Percentiles rank a stretch among this genome's conserved stretches.
Evolutionary conservation across 1,140 invertebrate genomes (phyloP).

Genomic region (Planococcus citri): DNA sequence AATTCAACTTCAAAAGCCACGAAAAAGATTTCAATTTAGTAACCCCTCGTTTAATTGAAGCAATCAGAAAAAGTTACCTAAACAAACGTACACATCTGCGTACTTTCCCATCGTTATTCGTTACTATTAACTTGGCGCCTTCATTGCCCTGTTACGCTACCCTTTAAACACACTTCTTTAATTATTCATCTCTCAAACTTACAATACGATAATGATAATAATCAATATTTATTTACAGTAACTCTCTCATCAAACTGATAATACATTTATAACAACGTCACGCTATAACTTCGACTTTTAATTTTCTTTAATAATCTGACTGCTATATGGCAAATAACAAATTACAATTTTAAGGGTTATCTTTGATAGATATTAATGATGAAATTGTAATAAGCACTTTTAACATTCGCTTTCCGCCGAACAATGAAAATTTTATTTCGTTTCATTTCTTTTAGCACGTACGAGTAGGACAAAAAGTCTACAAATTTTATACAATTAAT

Average conservation of each 20-base stretch:
- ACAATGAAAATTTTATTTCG: background rate
- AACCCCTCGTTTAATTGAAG: conserved; percentile 16
- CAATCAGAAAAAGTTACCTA: conserved; percentile 15
- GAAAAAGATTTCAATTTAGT: too few relatives aligned
- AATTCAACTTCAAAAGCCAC: too few relatives aligned
- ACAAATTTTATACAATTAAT: too few relatives aligned
- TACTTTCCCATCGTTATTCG: conserved; percentile 10
- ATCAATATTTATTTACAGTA: conserved; percentile 19
- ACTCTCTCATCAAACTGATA: background rate
- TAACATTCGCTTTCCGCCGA: background rate
- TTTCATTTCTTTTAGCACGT: too few relatives aligned
- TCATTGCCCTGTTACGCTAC: conserved; percentile 19
- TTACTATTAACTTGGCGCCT: conserved; percentile 14
- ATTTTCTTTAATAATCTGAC: conserved; percentile 15
- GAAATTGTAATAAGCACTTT: conserved; percentile 5
- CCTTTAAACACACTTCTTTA: conserved; percentile 19
- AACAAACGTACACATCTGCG: conserved; percentile 8
- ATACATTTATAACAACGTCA: conserved; percentile 18
- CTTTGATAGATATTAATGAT: conserved; percentile 17
- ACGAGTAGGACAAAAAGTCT: too few relatives aligned
- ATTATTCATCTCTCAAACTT: conserved; percentile 10
- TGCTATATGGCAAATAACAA: background rate
- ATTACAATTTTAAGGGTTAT: conserved; percentile 16
- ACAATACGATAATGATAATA: conserved; percentile 19
- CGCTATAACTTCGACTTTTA: conserved; percentile 11